Conservation (phyloP, 2,888 invertebrate species). For the Tipula vernalis region DNA sequence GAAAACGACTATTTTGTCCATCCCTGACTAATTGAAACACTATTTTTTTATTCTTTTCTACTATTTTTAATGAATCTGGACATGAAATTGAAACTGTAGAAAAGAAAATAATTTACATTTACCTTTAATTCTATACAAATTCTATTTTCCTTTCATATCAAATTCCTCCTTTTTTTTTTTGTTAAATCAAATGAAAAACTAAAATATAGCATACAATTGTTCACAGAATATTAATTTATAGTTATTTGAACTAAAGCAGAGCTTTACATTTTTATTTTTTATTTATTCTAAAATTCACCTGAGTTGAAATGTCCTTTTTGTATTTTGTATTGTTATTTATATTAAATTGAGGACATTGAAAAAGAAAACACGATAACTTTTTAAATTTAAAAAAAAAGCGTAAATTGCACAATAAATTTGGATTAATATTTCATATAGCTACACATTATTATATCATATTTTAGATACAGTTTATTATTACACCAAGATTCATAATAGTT, state of each 20-base stretch:
- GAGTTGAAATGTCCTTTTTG: not conserved
- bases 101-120: not conserved
- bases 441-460: not conserved
- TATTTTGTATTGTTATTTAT: not conserved
- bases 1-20: too few relatives aligned
- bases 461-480: too few relatives aligned
- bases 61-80: not conserved
- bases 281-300: not conserved
- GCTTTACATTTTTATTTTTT: not conserved
- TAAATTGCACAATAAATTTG: not conserved
- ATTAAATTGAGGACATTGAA: not conserved
- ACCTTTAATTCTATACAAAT: not conserved
- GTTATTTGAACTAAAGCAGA: not conserved
- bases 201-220: not conserved
- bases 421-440: not conserved
- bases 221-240: not conserved
- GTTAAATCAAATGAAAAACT: not conserved
- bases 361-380: not conserved
- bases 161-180: not conserved
- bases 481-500: not conserved
- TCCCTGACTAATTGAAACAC: too few relatives aligned
- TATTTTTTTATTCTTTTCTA: not conserved
- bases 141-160: not conserved
- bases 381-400: not conserved
- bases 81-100: not conserved